Conservation (phyloP, 2,113 vertebrate genomes). For the Oceanites oceanicus region DNA sequence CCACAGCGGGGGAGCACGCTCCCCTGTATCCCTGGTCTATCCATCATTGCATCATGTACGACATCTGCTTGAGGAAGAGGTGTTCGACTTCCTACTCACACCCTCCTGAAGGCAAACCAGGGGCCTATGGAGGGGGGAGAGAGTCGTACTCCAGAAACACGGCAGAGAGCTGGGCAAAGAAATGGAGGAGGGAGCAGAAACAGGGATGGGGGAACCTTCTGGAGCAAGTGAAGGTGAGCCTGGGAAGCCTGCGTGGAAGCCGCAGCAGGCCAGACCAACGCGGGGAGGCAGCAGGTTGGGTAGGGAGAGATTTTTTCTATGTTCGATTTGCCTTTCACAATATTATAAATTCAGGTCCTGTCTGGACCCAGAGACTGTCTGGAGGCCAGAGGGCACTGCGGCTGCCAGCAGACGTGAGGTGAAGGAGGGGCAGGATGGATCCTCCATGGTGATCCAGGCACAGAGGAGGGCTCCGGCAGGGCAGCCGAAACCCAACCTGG, state of each 20-base stretch:
- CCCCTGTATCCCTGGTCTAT: not conserved
- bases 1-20: not conserved
- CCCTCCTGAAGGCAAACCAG: not conserved
- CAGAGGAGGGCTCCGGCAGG: not conserved
- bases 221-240: not conserved
- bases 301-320: not conserved
- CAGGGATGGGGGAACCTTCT: not conserved
- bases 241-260: not conserved
- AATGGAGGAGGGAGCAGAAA: not conserved
- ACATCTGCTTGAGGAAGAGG: not conserved
- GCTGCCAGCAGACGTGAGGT: not conserved
- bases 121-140: not conserved
- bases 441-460: not conserved
- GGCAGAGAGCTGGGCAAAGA: not conserved
- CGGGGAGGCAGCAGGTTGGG: not conserved
- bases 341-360: not conserved
- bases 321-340: not conserved
- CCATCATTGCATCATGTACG: fast-evolving
- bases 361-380: not conserved
- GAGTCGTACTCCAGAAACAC: not conserved
- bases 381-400: not conserved
- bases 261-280: not conserved
- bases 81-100: not conserved
- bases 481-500: not conserved
- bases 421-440: not conserved